Evolutionary conservation across 2,888 invertebrate species (phyloP).

Genomic region (Netelia inedita): DNA sequence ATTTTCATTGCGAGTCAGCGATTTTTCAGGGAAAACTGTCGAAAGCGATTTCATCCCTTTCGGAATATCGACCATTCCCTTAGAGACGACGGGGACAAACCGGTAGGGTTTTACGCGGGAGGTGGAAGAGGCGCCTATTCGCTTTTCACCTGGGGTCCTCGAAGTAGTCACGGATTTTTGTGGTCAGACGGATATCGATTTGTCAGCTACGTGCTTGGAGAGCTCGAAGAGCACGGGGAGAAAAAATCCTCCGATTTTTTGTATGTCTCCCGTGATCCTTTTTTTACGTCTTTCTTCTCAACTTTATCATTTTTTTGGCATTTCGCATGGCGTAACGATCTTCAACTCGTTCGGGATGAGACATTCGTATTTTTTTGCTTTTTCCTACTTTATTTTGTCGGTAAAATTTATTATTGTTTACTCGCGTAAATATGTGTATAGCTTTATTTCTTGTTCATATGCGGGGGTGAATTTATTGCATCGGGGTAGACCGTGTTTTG

Average conservation of each 20-base stretch:
- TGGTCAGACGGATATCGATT: slow-evolving; percentile 39
- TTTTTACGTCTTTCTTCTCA: not conserved
- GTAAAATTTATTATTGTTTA: not conserved
- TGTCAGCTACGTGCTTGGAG: slow-evolving; percentile 20
- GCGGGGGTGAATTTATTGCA: slow-evolving; percentile 4
- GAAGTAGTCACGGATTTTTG: slow-evolving; percentile 44
- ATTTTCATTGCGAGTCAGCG: not conserved
- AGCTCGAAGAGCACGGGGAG: not conserved
- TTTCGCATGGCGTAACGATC: not conserved
- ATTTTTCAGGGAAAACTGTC: slow-evolving; percentile 4
- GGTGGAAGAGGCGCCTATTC: slow-evolving; percentile 2
- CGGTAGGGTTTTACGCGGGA: not conserved
- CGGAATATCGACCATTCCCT: not conserved
- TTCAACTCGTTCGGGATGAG: not conserved
- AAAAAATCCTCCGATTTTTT: not conserved
- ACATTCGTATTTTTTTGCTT: not conserved
- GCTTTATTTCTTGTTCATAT: not conserved
- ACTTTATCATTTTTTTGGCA: not conserved
- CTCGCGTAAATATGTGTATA: not conserved
- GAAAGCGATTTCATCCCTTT: not conserved
- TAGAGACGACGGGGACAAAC: not conserved
- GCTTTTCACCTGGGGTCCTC: not conserved
- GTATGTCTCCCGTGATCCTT: not conserved
- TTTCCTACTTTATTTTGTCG: not conserved
- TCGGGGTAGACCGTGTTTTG: slow-evolving; percentile 15